Evolutionary conservation across 2,797 vertebrate genomes (phyloP), one percentile per base, ranked within the genome.

Genomic region (Tauraco hartlaubi): DNA sequence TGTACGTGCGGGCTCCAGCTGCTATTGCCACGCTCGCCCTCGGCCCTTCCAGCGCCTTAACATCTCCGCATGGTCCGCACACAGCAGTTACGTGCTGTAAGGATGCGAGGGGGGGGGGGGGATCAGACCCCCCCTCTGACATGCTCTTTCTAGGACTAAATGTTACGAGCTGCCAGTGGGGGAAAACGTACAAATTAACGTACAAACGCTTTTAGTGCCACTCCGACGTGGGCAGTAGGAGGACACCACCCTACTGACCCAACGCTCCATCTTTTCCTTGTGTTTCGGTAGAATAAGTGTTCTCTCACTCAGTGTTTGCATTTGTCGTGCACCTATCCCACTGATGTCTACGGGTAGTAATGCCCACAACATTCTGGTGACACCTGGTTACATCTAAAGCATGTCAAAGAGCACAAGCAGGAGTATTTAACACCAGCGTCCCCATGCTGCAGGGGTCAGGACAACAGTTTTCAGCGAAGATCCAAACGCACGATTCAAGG

Each of bases 401-500:
- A 22, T 21, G 37, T 29, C 44, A 55, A 54, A 90, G 13, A 35
- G n/a, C 28, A 44, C 31, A 22, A 33, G 41, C 0, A 0, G 58
- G 66, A 76, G 13, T 52, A 48, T 52, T 71, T 48, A 63, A 44
- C 28, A 15, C 5, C 6, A 9, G n/a, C 2, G 12, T 22, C 16
- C 22, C 64, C 52, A 4, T 28, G 25, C 48, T 31, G 28, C 1
- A 5, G 22, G 54, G 44, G 11, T 56, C 54, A 73, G 71, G 62
- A 37, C 0, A 3, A 63, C 21, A 52, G 29, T n/a, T 55, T 64
- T 21, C 77, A 69, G 61, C 0, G 2, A 67, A 55, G 26, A 67
- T 39, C 23, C 44, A 44, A 46, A 41, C 0, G 1, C 5, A 11
- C 1, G 4, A n/a, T 31, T 41, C 0, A 1, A 66, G 66, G 66